Conservation (phyloP, 2,113 vertebrate genomes). For the Petrocephalus zakoni region DNA sequence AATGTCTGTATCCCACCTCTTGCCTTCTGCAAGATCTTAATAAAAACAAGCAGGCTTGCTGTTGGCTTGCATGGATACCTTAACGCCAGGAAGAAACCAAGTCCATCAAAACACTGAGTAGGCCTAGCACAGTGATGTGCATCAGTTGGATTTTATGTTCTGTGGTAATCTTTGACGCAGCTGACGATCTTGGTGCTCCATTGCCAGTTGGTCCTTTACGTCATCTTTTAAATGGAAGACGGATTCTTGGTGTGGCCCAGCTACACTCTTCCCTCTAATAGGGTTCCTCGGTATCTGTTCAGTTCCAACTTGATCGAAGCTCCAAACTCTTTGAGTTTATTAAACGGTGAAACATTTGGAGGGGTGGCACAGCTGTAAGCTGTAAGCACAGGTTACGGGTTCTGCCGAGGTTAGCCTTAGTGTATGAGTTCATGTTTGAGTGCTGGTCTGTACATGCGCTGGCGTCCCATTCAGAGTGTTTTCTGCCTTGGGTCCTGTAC, state of each 20-base stretch:
- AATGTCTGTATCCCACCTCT: conserved; percentile 34
- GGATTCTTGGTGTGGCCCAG: neutral
- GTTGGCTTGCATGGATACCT: conserved; percentile 34
- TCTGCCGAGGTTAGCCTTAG: neutral
- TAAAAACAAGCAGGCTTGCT: conserved; percentile 41
- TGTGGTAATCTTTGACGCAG: neutral
- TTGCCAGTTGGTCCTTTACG: neutral
- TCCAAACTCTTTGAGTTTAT: neutral
- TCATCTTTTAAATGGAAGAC: neutral
- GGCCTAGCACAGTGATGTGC: neutral
- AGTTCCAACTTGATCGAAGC: neutral
- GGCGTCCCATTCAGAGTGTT: neutral
- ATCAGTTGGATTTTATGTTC: neutral
- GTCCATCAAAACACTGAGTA: neutral
- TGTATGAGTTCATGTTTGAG: neutral
- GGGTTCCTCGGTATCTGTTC: neutral
- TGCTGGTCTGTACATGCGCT: neutral
- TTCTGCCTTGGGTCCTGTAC: neutral
- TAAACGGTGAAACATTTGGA: neutral
- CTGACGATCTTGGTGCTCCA: neutral
- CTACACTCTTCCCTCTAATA: neutral
- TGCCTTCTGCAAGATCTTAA: conserved; percentile 18
- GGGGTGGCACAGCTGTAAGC: neutral
- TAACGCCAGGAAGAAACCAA: neutral
- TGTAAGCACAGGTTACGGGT: neutral